These are phyloP conservation scores for Sciurus vulgaris DNA, from an alignment of 2,797 vertebrate species.

Conservation along the genomic window DNA sequence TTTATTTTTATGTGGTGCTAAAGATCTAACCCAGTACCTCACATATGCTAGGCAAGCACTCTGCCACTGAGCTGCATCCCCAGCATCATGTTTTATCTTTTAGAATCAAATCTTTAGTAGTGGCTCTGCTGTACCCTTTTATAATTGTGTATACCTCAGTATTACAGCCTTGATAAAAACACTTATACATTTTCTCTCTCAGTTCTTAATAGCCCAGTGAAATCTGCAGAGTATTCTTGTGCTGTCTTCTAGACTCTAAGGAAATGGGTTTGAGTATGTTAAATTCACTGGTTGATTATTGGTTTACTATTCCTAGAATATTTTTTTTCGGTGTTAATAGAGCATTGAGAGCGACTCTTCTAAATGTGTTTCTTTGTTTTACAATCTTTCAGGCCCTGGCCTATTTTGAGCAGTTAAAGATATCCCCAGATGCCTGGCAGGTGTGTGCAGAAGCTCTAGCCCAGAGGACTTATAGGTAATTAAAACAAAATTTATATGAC, in stretches of 20 bases:
- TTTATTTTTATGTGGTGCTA: no score
- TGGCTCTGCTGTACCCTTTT: neutral
- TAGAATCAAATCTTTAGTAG: neutral
- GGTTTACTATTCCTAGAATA: neutral
- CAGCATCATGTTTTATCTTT: neutral
- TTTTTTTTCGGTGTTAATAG: conserved; percentile 35
- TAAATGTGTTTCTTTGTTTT: conserved; percentile 37
- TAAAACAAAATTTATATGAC: conserved; percentile 12
- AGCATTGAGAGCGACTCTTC: neutral
- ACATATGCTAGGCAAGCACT: no score
- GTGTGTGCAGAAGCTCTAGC: conserved; percentile 96
- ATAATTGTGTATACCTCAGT: neutral
- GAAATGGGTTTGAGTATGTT: neutral
- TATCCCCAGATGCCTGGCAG: conserved; percentile 98
- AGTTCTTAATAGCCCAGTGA: neutral
- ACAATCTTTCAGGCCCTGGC: conserved; percentile 92
- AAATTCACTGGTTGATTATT: conserved; percentile 19
- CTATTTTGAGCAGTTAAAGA: conserved; percentile 98
- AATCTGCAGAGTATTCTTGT: neutral
- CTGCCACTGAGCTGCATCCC: no score
- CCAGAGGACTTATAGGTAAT: conserved; percentile 95
- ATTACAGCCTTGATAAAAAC: neutral
- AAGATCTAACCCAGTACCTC: no score
- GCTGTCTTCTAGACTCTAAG: conserved; percentile 26
- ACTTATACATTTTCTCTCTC: neutral